These are phyloP conservation scores for Macropus fuliginosus DNA, from an alignment of 2,797 vertebrate genomes.

Conservation along the genomic window DNA sequence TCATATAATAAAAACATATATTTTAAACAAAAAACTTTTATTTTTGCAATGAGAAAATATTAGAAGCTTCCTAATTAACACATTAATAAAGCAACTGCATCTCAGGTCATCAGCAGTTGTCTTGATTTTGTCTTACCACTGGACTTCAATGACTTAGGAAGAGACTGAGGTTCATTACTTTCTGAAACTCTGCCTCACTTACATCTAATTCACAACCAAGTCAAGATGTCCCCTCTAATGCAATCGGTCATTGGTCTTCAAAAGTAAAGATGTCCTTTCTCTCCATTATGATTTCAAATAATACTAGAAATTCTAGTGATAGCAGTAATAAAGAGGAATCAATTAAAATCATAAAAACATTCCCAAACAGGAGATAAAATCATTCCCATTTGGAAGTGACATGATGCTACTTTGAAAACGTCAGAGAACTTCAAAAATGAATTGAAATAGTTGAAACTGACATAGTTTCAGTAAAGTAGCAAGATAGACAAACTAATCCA, in stretches of 20 bases:
- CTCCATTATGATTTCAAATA: neutral
- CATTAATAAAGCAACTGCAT: neutral
- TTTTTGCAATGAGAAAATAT: neutral
- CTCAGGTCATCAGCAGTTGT: neutral
- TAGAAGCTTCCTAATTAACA: neutral
- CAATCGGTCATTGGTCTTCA: neutral
- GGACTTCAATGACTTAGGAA: neutral
- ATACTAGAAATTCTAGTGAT: neutral
- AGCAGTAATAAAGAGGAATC: neutral
- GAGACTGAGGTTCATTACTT: neutral
- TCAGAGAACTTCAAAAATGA: neutral
- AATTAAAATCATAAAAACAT: neutral
- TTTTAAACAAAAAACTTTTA: neutral
- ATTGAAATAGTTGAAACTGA: neutral
- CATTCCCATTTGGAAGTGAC: neutral
- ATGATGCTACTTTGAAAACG: neutral
- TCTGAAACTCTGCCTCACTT: neutral
- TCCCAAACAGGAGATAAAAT: neutral
- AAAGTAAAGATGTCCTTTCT: neutral
- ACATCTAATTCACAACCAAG: neutral
- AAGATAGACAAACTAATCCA: neutral
- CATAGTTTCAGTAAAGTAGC: neutral
- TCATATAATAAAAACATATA: neutral
- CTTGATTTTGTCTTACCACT: neutral
- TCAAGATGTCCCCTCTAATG: neutral